Evolutionary conservation across 2,888 invertebrate species (phyloP).

Genomic region (Aethes cnicana): DNA sequence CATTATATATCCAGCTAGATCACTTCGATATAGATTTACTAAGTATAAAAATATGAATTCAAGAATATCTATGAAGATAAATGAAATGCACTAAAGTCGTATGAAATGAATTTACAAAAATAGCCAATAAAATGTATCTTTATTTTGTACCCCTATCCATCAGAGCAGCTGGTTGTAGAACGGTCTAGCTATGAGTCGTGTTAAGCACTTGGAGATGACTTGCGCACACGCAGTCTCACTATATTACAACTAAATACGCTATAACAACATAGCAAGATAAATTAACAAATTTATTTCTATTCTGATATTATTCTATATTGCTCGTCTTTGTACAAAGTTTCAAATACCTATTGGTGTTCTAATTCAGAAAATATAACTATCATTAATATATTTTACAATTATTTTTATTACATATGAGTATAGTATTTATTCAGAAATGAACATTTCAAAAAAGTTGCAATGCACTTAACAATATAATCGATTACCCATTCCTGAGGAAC

Average conservation of each 20-base stretch:
- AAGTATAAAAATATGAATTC: constrained; percentile 81
- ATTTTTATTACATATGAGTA: constrained; percentile 62
- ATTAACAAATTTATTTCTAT: constrained; percentile 59
- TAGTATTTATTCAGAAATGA: constrained; percentile 53
- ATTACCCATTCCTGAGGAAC: constrained; percentile 67
- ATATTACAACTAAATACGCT: constrained; percentile 62
- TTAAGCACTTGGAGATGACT: constrained; percentile 30
- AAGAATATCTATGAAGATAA: constrained; percentile 64
- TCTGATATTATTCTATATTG: constrained; percentile 71
- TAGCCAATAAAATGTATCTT: constrained; percentile 64
- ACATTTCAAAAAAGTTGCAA: constrained; percentile 59
- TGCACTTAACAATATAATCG: constrained; percentile 53
- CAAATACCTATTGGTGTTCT: constrained; percentile 79
- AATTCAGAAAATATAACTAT: constrained; percentile 69
- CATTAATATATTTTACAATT: constrained; percentile 63
- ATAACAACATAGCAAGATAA: constrained; percentile 72
- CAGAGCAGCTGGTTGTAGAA: constrained; percentile 73
- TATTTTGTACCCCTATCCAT: constrained; percentile 76
- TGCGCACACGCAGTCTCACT: constrained; percentile 15
- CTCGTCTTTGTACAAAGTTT: constrained; percentile 82
- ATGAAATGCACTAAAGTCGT: constrained; percentile 40
- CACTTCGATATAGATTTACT: constrained; percentile 61
- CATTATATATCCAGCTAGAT: constrained; percentile 55
- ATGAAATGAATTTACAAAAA: constrained; percentile 61
- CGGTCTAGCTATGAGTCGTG: constrained; percentile 34